These are phyloP conservation scores for Syngnathus floridae DNA, from an alignment of 2,113 vertebrate genomes.

Conservation along the genomic window DNA sequence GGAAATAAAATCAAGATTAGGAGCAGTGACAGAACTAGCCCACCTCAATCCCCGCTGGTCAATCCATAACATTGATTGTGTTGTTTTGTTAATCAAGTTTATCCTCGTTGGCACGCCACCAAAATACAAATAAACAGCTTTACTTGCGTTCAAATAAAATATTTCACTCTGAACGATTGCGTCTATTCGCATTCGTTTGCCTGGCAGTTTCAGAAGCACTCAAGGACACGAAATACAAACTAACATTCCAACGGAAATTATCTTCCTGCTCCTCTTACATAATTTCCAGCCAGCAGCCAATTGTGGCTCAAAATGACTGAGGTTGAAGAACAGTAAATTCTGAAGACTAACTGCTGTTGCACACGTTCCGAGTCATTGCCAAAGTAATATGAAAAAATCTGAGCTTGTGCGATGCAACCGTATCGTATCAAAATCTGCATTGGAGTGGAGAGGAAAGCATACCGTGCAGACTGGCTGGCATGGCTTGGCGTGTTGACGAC, in stretches of 20 bases:
- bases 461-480: constrained; percentile 95
- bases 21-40: background rate
- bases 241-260: constrained; percentile 56
- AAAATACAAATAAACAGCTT: too few species aligned
- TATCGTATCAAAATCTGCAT: background rate
- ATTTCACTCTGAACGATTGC: too few species aligned
- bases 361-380: constrained; percentile 34
- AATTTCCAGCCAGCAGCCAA: constrained; percentile 19
- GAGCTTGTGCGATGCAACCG: background rate
- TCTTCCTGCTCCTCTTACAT: constrained; percentile 33
- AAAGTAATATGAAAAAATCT: constrained; percentile 39
- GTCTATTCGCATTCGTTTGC: constrained; percentile 32
- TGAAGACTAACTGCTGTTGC: background rate
- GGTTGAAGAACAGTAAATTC: background rate
- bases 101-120: too few species aligned
- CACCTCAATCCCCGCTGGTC: background rate
- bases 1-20: background rate
- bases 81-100: too few species aligned
- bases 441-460: constrained; percentile 7
- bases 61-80: background rate
- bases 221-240: constrained; percentile 41
- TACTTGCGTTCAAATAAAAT: too few species aligned
- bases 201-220: constrained; percentile 46
- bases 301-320: background rate
- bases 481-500: constrained; percentile 93